phyloP scores from a whole-genome alignment of 2,888 invertebrate genomes.

The Notocelia uddmanniana region DNA sequence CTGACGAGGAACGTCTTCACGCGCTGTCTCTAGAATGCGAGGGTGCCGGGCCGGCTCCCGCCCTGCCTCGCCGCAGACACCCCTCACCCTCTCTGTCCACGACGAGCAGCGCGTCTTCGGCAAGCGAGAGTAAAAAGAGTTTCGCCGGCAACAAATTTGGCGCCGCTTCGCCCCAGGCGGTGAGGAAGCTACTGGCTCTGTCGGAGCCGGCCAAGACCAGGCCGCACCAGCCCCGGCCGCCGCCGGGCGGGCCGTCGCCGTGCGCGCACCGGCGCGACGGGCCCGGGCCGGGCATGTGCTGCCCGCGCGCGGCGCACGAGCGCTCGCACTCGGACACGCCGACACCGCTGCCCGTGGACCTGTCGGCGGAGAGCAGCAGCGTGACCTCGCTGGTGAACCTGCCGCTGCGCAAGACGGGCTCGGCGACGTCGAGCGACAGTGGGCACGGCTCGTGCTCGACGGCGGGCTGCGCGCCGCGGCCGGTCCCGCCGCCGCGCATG shows the following conservation, averaged over 20 bases:
- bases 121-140: conserved; percentile 90
- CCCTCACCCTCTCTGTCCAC: conserved; percentile 97
- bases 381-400: conserved; percentile 96
- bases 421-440: conserved; percentile 96
- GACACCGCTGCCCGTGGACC: conserved; percentile 93
- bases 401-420: conserved; percentile 95
- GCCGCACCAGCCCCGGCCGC: conserved; percentile 93
- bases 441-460: conserved; percentile 92
- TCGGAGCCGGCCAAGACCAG: conserved; percentile 95
- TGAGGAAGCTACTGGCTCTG: conserved; percentile 96
- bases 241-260: conserved; percentile 88
- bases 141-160: conserved; percentile 90
- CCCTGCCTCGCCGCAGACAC: conserved; percentile 91
- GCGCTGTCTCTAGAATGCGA: conserved; percentile 96
- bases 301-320: conserved; percentile 91
- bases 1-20: conserved; percentile 96
- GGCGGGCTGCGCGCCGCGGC: conserved; percentile 86
- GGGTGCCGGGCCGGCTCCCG: conserved; percentile 87
- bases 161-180: conserved; percentile 98
- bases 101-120: conserved; percentile 95
- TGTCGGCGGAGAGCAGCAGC: conserved; percentile 97
- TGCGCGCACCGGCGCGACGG: conserved; percentile 88
- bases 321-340: conserved; percentile 96
- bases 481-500: conserved; percentile 89
- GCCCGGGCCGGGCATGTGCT: conserved; percentile 78